Evolutionary conservation across 2,797 vertebrate genomes (phyloP), one percentile per base, ranked within the genome.

Genomic region (Diglossa cyanea): DNA sequence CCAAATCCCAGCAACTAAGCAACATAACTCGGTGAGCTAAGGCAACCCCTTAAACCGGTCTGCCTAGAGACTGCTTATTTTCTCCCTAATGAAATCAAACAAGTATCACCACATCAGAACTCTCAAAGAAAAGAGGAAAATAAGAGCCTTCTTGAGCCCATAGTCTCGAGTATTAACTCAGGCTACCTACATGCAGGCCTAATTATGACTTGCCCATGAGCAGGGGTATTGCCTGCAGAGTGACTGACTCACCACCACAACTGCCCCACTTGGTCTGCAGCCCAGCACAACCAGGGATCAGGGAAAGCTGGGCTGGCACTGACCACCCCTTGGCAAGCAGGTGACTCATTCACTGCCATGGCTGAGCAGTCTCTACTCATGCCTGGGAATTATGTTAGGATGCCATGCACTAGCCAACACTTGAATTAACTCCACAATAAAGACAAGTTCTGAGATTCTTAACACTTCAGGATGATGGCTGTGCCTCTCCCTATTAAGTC

Each of bases 171-270:
- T 4, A 9, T 78, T 54, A 88, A 72, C 15, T 70, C 8, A 1
- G 21, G 24, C 39, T 90, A 37, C 28, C 25, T 39, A 53, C 20
- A n/a, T 0, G 0, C 37, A 79, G 45, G n/a, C 15, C 24, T 40
- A 63, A 73, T 57, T 24, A 3, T 0, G 3, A 61, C 35, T n/a
- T 54, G 55, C 50, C 57, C 2, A 0, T 4, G 24, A 90, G n/a
- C 37, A 58, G 30, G 13, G 21, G 39, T 31, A 31, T 23, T 1
- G 2, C 23, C 47, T 0, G 5, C 45, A 53, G 67, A 39, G 44
- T 2, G 53, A 40, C n/a, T 0, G 0, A 33, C 33, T 48, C 33
- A 28, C 19, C 44, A 24, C 16, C 6, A 12, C 53, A 63, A n/a
- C n/a, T 13, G 53, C 15, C 25, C 16, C 3, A 5, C 24, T 18